phyloP scores from a whole-genome alignment of 2,797 vertebrate genomes.

The Tangara arthus region DNA sequence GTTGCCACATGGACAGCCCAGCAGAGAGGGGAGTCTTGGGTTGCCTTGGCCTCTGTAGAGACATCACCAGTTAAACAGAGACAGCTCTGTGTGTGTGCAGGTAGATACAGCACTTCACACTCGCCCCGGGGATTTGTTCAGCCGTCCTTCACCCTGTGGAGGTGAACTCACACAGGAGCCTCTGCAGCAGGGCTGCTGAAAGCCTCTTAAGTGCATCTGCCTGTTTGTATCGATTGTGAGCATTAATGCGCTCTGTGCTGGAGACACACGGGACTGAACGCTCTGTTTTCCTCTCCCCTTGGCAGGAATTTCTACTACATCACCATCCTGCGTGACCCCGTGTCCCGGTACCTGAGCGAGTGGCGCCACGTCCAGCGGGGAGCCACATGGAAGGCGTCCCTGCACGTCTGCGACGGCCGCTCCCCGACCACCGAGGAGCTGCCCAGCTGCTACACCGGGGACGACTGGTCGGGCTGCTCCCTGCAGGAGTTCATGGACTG shows the following conservation, averaged over 20 bases:
- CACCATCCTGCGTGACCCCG: conserved; percentile 93
- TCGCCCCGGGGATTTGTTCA: rapidly evolving
- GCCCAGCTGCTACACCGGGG: conserved; percentile 91
- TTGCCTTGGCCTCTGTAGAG: background rate
- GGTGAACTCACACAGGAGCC: rapidly evolving
- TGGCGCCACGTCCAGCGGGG: conserved; percentile 97
- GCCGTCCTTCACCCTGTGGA: background rate
- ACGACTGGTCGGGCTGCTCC: conserved; percentile 95
- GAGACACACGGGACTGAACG: background rate
- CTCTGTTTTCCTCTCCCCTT: conserved; percentile 40
- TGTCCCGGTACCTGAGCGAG: conserved; percentile 94
- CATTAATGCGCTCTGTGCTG: rapidly evolving
- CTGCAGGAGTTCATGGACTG: conserved; percentile 96
- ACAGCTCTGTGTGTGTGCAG: background rate
- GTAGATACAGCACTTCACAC: background rate
- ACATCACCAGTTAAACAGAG: background rate
- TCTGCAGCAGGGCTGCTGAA: background rate
- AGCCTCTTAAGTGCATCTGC: background rate
- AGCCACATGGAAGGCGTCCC: conserved; percentile 94
- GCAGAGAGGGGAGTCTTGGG: background rate
- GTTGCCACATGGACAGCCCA: rapidly evolving
- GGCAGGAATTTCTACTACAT: conserved; percentile 95
- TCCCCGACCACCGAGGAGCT: conserved; percentile 90
- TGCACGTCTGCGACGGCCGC: conserved; percentile 92
- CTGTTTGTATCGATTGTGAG: background rate